Conservation (phyloP, 2,797 vertebrate species). For the Erethizon dorsatum region DNA sequence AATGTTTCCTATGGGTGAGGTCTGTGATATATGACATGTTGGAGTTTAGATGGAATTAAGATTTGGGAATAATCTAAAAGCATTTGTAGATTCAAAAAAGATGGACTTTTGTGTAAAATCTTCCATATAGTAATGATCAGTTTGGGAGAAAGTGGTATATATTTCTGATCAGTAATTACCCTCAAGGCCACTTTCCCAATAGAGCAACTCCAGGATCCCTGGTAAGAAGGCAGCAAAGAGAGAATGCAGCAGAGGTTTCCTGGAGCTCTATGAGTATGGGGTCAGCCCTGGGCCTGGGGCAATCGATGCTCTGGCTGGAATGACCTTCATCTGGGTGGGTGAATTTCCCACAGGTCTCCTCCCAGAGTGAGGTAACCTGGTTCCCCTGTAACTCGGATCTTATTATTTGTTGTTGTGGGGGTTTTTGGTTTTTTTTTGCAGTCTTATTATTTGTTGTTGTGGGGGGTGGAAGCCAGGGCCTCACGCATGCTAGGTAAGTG, state of each 20-base stretch:
- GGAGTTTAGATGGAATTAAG: background rate
- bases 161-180: slow-evolving; percentile 6
- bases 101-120: background rate
- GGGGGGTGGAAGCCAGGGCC: background rate
- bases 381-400: background rate
- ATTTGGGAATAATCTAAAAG: background rate
- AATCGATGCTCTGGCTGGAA: background rate
- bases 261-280: background rate
- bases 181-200: background rate
- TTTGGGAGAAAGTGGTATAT: background rate
- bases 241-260: background rate
- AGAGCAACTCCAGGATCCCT: background rate
- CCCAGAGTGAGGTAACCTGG: too few species aligned
- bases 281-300: background rate
- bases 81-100: background rate
- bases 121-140: background rate
- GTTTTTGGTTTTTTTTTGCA: background rate
- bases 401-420: background rate
- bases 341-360: background rate
- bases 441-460: background rate
- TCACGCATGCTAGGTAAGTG: background rate
- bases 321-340: background rate
- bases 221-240: background rate
- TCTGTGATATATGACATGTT: background rate
- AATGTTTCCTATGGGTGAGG: slow-evolving; percentile 4